Conservation (phyloP, 2,888 invertebrate genomes). For the Chydorus sphaericus region DNA sequence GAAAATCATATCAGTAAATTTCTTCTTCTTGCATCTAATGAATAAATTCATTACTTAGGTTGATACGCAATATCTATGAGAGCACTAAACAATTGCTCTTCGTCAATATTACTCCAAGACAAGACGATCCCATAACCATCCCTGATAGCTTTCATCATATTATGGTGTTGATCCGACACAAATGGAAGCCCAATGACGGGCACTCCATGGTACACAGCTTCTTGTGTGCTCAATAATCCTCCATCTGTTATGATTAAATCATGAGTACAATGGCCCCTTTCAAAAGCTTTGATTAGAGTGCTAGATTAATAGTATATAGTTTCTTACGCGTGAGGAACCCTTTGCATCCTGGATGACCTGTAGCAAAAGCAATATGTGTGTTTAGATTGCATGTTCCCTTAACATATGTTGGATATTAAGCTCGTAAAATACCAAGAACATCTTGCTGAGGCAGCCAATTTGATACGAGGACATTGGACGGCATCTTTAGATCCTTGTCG, state of each 20-base stretch:
- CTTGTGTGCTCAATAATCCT: slow-evolving; percentile 27
- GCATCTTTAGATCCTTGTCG: neutral
- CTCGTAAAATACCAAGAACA: slow-evolving; percentile 23
- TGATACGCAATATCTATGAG: slow-evolving; percentile 10
- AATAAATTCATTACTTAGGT: slow-evolving; percentile 6
- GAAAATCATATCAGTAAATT: neutral
- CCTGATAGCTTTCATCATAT: slow-evolving; percentile 19
- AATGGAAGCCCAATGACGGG: slow-evolving; percentile 20
- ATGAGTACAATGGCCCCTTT: too few species aligned
- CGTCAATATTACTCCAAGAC: neutral
- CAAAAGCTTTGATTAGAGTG: too few species aligned
- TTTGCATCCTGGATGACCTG: too few species aligned
- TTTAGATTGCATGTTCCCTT: too few species aligned
- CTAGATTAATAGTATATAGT: too few species aligned
- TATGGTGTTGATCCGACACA: slow-evolving; percentile 19
- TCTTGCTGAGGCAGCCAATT: slow-evolving; percentile 29
- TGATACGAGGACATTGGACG: slow-evolving; percentile 23
- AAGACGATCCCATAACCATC: slow-evolving; percentile 15
- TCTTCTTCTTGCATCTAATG: neutral
- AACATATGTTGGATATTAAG: too few species aligned
- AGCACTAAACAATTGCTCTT: slow-evolving; percentile 7
- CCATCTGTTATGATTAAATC: slow-evolving; percentile 23
- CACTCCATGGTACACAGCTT: slow-evolving; percentile 22
- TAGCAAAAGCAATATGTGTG: too few species aligned
- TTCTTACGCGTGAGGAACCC: too few species aligned